Evolutionary conservation across 2,113 vertebrate genomes (phyloP), one percentile per base, ranked within the genome.

Genomic region (Alexandromys fortis): DNA sequence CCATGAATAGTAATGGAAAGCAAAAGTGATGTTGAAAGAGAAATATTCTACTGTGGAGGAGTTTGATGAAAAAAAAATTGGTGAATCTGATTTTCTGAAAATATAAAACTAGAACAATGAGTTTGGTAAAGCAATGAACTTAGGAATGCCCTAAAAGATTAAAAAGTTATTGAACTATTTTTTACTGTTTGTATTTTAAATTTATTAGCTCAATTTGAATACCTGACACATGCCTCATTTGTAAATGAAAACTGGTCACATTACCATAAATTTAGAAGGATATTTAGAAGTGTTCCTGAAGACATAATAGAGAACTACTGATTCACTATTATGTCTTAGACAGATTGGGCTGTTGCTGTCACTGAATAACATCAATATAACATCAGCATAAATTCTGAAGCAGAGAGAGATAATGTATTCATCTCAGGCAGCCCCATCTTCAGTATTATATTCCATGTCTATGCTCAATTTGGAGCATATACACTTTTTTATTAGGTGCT

Each of bases 211-310:
- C 58, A 58, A 1, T 58, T 58, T 58, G 19, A 58, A 26, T 65
- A 68, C 28, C 49, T 30, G 45, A 77, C 42, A 75, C 7, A 28
- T 93, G 78, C 55, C 73, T 77, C n/a, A 24, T 58, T 77, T 28
- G 55, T 55, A n/a, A 92, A 47, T 92, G 3, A 87, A 73, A 89
- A 91, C 47, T 61, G 52, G 1, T 73, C 49, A 4, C 5, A 14
- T 78, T 55, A 88, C 35, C 58, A 88, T 73, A 68, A 65, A 65
- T 81, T 45, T 26, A 24, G 35, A 63, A 82, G 38, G 35, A 68
- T 81, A 82, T 68, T 91, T 63, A 21, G 35, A 91, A 78, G 12
- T 85, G 73, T 35, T 91, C 92, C 91, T 89, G 13, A 85, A 92
- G 16, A 19, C 89, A 4, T 65, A 73, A 88, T 42, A 63, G 85